Conservation (phyloP, 2,797 vertebrate genomes). For the Coreius guichenoti region DNA sequence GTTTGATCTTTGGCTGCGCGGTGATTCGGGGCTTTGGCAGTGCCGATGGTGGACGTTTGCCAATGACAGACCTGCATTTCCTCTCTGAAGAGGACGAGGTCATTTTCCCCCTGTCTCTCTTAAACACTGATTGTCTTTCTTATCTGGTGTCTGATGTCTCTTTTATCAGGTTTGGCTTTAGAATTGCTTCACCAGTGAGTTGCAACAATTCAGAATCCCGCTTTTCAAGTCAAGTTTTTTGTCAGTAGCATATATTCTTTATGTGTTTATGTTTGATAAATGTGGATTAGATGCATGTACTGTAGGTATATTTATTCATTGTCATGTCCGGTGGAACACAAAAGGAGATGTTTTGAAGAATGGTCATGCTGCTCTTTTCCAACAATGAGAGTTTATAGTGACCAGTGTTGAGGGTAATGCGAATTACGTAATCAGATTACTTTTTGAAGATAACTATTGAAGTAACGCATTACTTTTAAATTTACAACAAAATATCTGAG, state of each 20-base stretch:
- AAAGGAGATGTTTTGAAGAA: background rate
- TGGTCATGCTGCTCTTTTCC: background rate
- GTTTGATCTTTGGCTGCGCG: background rate
- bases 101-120: background rate
- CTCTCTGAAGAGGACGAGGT: constrained; percentile 15
- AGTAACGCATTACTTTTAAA: too few relatives aligned
- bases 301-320: background rate
- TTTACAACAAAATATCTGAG: too few relatives aligned
- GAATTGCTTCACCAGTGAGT: background rate
- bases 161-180: constrained; percentile 5
- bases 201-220: background rate
- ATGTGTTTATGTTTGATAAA: background rate
- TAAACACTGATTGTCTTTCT: constrained; percentile 31
- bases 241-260: background rate
- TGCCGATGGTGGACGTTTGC: background rate
- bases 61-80: constrained; percentile 8
- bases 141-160: constrained; percentile 11
- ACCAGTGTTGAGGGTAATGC: too few relatives aligned
- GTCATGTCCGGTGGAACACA: background rate
- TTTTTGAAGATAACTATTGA: too few relatives aligned
- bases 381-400: background rate
- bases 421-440: too few relatives aligned
- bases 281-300: too few relatives aligned
- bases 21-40: background rate
- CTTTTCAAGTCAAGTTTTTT: background rate